Conservation (phyloP, 2,113 vertebrate species). For the Meles meles region DNA sequence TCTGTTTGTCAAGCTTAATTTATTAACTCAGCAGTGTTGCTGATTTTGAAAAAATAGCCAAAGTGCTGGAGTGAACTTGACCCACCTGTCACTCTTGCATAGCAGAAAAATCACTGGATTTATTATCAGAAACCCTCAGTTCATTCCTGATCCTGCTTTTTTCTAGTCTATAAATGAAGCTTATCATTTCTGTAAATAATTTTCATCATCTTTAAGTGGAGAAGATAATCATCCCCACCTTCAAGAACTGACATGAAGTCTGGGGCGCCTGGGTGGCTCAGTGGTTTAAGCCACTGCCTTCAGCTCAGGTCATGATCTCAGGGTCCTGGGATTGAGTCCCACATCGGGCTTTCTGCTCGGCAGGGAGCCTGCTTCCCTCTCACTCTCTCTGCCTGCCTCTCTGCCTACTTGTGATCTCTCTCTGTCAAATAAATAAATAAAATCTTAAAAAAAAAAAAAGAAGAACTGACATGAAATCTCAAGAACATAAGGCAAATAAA, state of each 20-base stretch:
- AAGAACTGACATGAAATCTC: background rate
- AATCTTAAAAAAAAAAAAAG: too few species aligned
- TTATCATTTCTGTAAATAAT: background rate
- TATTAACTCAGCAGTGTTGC: background rate
- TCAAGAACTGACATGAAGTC: background rate
- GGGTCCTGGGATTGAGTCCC: too few species aligned
- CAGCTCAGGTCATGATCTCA: too few species aligned
- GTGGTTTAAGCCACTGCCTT: too few species aligned
- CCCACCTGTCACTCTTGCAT: background rate
- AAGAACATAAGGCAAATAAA: background rate
- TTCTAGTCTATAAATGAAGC: background rate
- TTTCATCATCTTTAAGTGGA: background rate
- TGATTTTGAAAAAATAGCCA: background rate
- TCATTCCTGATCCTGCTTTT: background rate
- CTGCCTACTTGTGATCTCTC: too few species aligned
- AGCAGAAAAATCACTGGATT: background rate
- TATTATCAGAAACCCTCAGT: background rate
- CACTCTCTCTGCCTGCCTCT: too few species aligned
- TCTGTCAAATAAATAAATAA: too few species aligned
- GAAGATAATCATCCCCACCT: background rate
- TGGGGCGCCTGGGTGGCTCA: too few species aligned
- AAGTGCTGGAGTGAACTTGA: background rate
- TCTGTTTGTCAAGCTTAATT: background rate
- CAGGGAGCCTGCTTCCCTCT: too few species aligned
- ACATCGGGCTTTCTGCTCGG: too few species aligned